These are phyloP conservation scores for Stenchaetothrips biformis DNA, from an alignment of 2,888 invertebrate genomes.

Conservation along the genomic window DNA sequence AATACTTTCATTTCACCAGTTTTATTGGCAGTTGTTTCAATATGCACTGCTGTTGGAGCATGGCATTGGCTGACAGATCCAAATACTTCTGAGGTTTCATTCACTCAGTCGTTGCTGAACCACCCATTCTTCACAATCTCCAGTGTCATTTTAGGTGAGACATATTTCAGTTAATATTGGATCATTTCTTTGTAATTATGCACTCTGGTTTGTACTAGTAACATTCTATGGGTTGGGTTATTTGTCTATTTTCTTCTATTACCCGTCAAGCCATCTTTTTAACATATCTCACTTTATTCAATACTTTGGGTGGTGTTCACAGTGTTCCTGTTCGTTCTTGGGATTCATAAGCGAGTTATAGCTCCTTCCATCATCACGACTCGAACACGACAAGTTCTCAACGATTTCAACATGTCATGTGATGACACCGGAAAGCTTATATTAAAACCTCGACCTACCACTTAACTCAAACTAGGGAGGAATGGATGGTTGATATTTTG, in stretches of 20 bases:
- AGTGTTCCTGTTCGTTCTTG: slow-evolving; percentile 83
- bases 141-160: slow-evolving; percentile 71
- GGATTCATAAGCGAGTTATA: slow-evolving; percentile 91
- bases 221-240: too few relatives aligned
- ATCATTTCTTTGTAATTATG: too few relatives aligned
- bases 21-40: slow-evolving; percentile 75
- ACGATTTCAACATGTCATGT: slow-evolving; percentile 97
- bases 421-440: slow-evolving; percentile 95
- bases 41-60: slow-evolving; percentile 89
- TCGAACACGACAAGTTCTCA: slow-evolving; percentile 78
- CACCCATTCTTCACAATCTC: slow-evolving; percentile 93
- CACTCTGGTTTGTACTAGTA: too few relatives aligned
- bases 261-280: neutral
- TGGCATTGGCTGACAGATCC: slow-evolving; percentile 97
- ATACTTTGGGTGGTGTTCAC: slow-evolving; percentile 42
- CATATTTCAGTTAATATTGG: neutral
- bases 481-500: too few relatives aligned
- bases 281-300: neutral
- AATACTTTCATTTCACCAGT: slow-evolving; percentile 55
- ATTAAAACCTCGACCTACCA: slow-evolving; percentile 74
- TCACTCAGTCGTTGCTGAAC: slow-evolving; percentile 85
- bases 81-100: slow-evolving; percentile 82
- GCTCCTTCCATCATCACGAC: slow-evolving; percentile 92
- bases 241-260: neutral
- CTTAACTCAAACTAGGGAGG: neutral